Evolutionary conservation across 2,797 vertebrate genomes (phyloP).

Genomic region (Pagetopsis macropterus): DNA sequence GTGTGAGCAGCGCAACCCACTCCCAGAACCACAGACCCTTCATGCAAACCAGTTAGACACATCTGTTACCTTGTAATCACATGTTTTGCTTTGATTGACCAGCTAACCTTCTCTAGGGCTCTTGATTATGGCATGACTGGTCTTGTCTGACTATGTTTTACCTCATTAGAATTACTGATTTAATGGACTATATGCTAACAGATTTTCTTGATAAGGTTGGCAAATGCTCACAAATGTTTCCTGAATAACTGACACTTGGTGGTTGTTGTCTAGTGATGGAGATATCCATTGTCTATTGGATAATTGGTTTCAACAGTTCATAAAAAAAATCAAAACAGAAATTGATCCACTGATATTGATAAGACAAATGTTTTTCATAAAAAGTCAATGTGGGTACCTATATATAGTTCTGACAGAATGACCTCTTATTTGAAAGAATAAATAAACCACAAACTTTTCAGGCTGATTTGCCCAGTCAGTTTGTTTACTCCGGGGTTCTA

Average conservation of each 20-base stretch:
- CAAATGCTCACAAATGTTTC: neutral
- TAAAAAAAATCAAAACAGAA: neutral
- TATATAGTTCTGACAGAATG: constrained; percentile 15
- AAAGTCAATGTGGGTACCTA: constrained; percentile 13
- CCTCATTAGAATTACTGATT: too few relatives aligned
- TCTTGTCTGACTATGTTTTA: neutral
- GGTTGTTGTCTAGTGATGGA: constrained; percentile 6
- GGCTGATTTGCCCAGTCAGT: constrained; percentile 65
- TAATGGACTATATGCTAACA: neutral
- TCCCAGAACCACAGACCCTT: constrained; percentile 36
- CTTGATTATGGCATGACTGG: constrained; percentile 1
- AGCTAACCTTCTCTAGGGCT: neutral
- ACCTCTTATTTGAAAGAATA: constrained; percentile 31
- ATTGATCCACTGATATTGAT: neutral
- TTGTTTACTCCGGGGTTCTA: constrained; percentile 66
- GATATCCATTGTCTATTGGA: neutral
- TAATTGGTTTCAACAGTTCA: constrained; percentile 5
- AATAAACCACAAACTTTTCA: constrained; percentile 51
- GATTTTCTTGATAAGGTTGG: constrained; percentile 1
- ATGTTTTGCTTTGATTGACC: neutral
- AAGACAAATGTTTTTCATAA: neutral
- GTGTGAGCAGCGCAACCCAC: constrained; percentile 22
- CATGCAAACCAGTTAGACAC: constrained; percentile 31
- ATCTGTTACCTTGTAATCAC: constrained; percentile 34
- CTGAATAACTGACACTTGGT: neutral